Conservation (phyloP, 1,140 invertebrate species). For the Calliopsis andreniformis region DNA sequence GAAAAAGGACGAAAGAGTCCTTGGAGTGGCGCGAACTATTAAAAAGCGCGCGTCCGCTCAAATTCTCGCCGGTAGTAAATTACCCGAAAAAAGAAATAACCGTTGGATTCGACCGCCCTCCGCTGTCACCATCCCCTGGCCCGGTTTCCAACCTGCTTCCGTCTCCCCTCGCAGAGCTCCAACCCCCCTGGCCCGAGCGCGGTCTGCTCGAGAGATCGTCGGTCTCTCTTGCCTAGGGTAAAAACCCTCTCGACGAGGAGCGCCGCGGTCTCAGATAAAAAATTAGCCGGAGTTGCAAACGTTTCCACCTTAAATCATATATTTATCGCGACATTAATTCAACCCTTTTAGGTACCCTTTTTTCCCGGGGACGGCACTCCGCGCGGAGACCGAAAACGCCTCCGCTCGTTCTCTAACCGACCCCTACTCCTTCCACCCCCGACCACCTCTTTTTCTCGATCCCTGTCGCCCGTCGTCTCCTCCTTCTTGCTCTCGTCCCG, state of each 20-base stretch:
- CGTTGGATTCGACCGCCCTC: constrained; percentile 60
- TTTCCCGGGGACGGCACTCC: constrained; percentile 63
- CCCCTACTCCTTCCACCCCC: constrained; percentile 1
- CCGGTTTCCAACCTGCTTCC: constrained; percentile 22
- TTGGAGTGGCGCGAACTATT: constrained; percentile 74
- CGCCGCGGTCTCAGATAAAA: constrained; percentile 81
- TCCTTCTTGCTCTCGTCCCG: constrained; percentile 31
- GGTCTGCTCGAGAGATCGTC: constrained; percentile 50
- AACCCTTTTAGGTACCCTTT: constrained; percentile 81
- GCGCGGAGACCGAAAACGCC: constrained; percentile 65
- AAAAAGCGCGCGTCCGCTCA: constrained; percentile 76
- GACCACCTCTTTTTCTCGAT: constrained; percentile 48
- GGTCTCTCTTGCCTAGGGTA: constrained; percentile 55
- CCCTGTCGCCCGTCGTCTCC: constrained; percentile 34
- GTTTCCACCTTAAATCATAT: constrained; percentile 82
- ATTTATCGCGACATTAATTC: constrained; percentile 83
- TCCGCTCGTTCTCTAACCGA: constrained; percentile 25
- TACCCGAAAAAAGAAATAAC: constrained; percentile 75
- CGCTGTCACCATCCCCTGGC: constrained; percentile 36
- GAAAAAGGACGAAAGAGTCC: constrained; percentile 44
- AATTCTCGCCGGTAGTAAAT: constrained; percentile 78
- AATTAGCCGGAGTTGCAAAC: constrained; percentile 81
- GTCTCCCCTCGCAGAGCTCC: constrained; percentile 12
- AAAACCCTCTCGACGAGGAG: constrained; percentile 64
- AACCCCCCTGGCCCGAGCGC: constrained; percentile 21